Base-by-base conservation (phyloP, 2,888 invertebrate genomes). In the Drosophila recens region DNA sequence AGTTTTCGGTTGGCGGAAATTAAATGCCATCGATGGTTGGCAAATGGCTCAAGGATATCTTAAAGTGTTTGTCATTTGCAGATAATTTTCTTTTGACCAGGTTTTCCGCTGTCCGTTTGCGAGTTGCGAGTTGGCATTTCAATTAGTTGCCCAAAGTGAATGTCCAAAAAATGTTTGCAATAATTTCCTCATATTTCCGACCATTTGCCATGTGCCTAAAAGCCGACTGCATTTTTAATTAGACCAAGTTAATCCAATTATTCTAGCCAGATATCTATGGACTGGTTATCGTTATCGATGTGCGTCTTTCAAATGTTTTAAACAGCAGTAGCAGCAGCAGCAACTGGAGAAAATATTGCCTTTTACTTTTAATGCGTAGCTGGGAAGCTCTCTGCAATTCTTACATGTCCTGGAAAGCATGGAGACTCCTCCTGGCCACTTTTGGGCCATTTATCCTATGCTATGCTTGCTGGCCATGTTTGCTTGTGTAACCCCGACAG, bases 1-100 rank as follows among this genome's bases (percentile, higher is more conserved):
- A 81, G 66, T 82, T 70, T 73, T 65, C 68, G 53, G 34, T 33
- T 43, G 10, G 71, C 83, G 84, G 84, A 84, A 84, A 84, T 84
- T 84, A 83, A 80, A 80, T 88, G 87, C 73, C 84, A 82, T 80
- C 80, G 72, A 79, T 81, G 64, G 48, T 54, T 67, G 52, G 51
- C 40, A 59, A 71, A 70, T 72, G 75, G 70, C 69, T 53, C 43
- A 64, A 71, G 87, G 78, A 78, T 72, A 20, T 43, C 33, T 75
- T 74, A 72, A 79, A 84, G 85, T 84, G 77, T 80, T 84, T 81
- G 85, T 87, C 89, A 82, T 72, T 74, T 84, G 85, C 87, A 87
- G 87, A 84, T 89, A 86, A 84, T 87, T 82, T 80, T 72, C 84
- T 78, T 88, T 84, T 88, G 84, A 77, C 75, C 87, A 72, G 68